phyloP scores from a whole-genome alignment of 1,140 invertebrate species.

The Pachypsylla venusta region DNA sequence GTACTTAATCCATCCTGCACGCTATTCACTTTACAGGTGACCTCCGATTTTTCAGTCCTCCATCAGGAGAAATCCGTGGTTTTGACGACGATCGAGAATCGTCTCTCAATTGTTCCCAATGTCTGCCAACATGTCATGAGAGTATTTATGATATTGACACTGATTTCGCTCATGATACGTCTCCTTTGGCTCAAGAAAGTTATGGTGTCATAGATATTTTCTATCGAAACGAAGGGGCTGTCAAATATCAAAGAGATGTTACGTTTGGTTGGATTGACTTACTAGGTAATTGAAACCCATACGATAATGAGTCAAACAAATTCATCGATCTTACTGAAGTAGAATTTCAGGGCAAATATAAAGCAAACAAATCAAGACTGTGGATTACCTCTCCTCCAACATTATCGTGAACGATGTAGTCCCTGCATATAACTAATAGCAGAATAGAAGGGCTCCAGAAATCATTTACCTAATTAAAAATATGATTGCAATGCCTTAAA shows the following conservation, averaged over 20 bases:
- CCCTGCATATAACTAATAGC: no score
- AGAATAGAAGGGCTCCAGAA: no score
- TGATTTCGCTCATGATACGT: slow-evolving; percentile 20
- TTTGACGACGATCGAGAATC: slow-evolving; percentile 18
- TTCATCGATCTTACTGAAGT: no score
- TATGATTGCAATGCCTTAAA: no score
- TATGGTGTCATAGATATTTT: slow-evolving; percentile 23
- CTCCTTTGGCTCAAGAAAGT: slow-evolving; percentile 16
- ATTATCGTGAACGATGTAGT: no score
- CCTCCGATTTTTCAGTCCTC: slow-evolving; percentile 23
- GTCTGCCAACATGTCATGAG: slow-evolving; percentile 25
- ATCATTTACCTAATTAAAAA: no score
- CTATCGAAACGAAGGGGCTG: slow-evolving; percentile 24
- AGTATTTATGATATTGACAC: slow-evolving; percentile 22
- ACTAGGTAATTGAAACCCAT: slow-evolving; percentile 21
- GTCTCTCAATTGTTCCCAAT: slow-evolving; percentile 23
- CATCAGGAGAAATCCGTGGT: slow-evolving; percentile 17
- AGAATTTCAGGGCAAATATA: no score
- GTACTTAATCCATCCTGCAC: no score
- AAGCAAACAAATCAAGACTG: no score
- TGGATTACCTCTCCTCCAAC: no score
- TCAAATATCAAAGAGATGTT: slow-evolving; percentile 26
- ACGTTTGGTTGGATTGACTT: slow-evolving; percentile 25
- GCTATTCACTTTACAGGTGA: slow-evolving; percentile 17
- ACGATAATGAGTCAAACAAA: no score